Conservation (phyloP, 2,113 vertebrate species). For the Caloenas nicobarica region DNA sequence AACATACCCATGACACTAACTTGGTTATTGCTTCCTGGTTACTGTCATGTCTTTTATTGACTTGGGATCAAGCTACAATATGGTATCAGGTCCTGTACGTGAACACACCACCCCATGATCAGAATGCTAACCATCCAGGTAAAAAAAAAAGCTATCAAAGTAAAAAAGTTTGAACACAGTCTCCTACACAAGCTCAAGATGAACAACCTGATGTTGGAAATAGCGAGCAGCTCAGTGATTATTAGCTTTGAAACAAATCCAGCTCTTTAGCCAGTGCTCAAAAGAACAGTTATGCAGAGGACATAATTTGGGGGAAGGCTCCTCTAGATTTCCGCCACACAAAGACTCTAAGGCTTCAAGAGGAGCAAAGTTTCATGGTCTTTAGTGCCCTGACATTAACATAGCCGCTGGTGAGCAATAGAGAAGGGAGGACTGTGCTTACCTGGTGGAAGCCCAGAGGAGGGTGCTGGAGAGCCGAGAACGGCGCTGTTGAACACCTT, state of each 20-base stretch:
- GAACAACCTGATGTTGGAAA: background rate
- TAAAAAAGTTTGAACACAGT: background rate
- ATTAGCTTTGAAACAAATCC: background rate
- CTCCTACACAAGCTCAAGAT: background rate
- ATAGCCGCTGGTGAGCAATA: fast-evolving
- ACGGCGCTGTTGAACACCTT: fast-evolving
- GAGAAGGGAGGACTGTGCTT: background rate
- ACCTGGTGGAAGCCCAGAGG: background rate
- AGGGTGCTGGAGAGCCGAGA: conserved; percentile 33
- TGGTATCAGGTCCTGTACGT: background rate
- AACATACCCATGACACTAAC: fast-evolving
- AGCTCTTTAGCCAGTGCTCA: background rate
- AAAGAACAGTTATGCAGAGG: background rate
- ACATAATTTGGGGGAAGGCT: background rate
- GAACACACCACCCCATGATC: background rate
- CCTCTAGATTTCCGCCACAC: background rate
- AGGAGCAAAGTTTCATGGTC: background rate
- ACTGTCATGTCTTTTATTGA: background rate
- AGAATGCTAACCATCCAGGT: background rate
- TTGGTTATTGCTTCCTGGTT: background rate
- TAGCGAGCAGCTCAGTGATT: background rate
- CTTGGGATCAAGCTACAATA: background rate
- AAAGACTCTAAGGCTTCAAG: background rate
- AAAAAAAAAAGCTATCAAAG: background rate
- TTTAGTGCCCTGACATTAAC: background rate